phyloP scores from a whole-genome alignment of 2,888 invertebrate genomes.

The Sinohyriopsis cumingii region DNA sequence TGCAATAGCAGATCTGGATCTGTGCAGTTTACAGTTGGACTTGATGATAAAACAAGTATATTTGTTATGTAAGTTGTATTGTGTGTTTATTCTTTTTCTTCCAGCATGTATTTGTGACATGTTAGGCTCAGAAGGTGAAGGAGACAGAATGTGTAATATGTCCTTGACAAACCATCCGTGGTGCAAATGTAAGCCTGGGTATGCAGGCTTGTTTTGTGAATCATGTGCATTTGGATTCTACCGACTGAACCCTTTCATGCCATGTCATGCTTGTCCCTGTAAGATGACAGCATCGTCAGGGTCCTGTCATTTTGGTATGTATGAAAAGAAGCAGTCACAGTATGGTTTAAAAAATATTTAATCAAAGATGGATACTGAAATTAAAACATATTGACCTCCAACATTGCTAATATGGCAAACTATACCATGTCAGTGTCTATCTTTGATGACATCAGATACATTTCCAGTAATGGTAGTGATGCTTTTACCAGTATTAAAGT shows the following conservation, averaged over 20 bases:
- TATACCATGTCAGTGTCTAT: too few species aligned
- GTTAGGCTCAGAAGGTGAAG: constrained; percentile 32
- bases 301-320: constrained; percentile 56
- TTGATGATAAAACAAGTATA: too few species aligned
- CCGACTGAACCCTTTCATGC: constrained; percentile 40
- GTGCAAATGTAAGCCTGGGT: constrained; percentile 51
- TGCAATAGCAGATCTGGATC: too few species aligned
- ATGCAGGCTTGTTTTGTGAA: constrained; percentile 59
- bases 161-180: constrained; percentile 13
- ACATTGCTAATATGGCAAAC: too few species aligned
- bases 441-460: too few species aligned
- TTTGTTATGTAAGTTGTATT: too few species aligned
- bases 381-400: too few species aligned
- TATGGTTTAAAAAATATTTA: background rate
- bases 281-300: constrained; percentile 29
- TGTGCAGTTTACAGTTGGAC: too few species aligned
- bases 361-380: background rate
- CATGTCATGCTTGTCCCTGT: constrained; percentile 61
- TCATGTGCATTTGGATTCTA: constrained; percentile 51
- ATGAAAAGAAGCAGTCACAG: background rate
- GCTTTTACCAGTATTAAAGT: too few species aligned
- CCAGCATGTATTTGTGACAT: constrained; percentile 25
- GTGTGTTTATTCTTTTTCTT: too few species aligned
- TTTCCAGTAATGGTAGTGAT: too few species aligned
- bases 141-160: constrained; percentile 21